Evolutionary conservation across 2,113 vertebrate genomes (phyloP).

Genomic region (Uria aalge): DNA sequence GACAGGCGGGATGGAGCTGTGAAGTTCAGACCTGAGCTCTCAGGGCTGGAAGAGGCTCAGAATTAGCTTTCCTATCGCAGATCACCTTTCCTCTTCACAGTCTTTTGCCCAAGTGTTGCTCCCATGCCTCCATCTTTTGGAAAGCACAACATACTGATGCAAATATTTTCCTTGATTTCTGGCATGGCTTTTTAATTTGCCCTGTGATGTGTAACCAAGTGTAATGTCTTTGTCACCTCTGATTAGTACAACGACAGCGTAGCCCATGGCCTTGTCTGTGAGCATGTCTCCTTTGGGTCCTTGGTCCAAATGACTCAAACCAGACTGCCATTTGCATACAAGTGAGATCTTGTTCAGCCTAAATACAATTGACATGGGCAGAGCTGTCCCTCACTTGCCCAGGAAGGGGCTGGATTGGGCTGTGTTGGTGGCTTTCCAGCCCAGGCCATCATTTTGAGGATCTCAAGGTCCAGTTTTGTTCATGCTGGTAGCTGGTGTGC

Average conservation of each 20-base stretch:
- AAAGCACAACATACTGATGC: background rate
- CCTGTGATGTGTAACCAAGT: background rate
- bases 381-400: background rate
- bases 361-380: background rate
- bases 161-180: background rate
- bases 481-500: background rate
- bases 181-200: background rate
- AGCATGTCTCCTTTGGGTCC: background rate
- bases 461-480: background rate
- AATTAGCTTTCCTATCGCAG: background rate
- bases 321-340: background rate
- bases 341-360: background rate
- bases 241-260: background rate
- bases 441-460: background rate
- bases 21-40: background rate
- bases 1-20: background rate
- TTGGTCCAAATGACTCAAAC: background rate
- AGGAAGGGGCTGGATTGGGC: background rate
- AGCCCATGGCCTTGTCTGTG: background rate
- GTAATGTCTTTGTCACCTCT: constrained; percentile 41
- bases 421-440: background rate
- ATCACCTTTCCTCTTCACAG: constrained; percentile 32
- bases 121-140: background rate
- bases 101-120: background rate
- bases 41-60: background rate